Conservation (phyloP, 2,113 vertebrate species). For the Tupaia chinensis region DNA sequence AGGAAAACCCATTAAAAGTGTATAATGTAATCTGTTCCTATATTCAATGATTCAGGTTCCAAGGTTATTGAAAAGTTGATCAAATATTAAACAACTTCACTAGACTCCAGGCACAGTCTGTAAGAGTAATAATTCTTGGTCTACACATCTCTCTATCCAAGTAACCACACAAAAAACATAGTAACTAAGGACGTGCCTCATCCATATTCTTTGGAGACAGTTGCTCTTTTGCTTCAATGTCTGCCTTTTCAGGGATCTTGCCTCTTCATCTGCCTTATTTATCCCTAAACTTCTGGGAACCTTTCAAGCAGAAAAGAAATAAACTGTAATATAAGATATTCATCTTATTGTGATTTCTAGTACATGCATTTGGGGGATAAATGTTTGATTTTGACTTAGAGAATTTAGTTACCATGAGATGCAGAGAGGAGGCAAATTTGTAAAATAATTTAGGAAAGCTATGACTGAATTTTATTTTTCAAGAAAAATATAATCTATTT, state of each 20-base stretch:
- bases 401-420: background rate
- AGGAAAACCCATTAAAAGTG: background rate
- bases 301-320: background rate
- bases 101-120: background rate
- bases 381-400: background rate
- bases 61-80: background rate
- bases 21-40: background rate
- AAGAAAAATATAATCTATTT: background rate
- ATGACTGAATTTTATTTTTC: background rate
- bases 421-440: background rate
- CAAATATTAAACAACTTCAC: background rate
- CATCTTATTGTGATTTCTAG: background rate
- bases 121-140: background rate
- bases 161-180: background rate
- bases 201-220: background rate
- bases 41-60: background rate
- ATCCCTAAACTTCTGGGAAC: background rate
- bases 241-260: background rate
- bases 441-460: background rate
- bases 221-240: background rate
- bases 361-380: background rate
- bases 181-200: background rate
- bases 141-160: background rate
- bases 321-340: background rate
- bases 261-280: background rate